A percentile compares a stretch with the other conserved stretches of the same genome.
These are phyloP conservation scores for Garrulus glandarius DNA, from an alignment of 2,797 vertebrate genomes.

Conservation along the genomic window DNA sequence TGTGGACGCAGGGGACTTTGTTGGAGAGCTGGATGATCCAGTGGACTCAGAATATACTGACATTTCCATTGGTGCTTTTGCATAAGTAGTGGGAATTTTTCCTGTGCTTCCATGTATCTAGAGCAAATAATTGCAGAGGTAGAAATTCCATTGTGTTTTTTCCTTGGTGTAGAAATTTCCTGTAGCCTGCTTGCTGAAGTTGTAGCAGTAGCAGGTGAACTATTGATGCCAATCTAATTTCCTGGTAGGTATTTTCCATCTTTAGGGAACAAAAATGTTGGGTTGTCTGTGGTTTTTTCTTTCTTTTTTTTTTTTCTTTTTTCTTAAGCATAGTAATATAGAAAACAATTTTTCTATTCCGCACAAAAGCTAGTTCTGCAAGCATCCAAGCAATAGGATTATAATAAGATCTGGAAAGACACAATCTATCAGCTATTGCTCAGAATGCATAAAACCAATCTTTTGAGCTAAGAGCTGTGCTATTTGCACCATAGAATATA, in stretches of 20 bases:
- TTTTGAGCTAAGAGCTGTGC: not conserved
- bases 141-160: constrained; percentile 40
- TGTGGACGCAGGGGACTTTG: constrained; percentile 72
- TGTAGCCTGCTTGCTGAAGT: constrained; percentile 61
- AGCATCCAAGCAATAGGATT: not conserved
- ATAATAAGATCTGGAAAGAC: not conserved
- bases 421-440: not conserved
- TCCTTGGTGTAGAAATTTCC: constrained; percentile 58
- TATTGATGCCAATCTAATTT: constrained; percentile 78
- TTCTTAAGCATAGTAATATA: not conserved
- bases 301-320: not conserved
- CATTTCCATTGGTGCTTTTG: constrained; percentile 75
- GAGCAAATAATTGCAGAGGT: constrained; percentile 36
- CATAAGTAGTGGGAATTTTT: constrained; percentile 81
- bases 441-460: not conserved
- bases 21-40: constrained; percentile 65
- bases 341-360: not conserved
- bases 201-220: constrained; percentile 67
- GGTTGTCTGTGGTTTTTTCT: not conserved
- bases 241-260: constrained; percentile 82
- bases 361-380: not conserved
- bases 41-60: constrained; percentile 75
- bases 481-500: not conserved
- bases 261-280: constrained; percentile 77
- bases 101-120: constrained; percentile 73